These are phyloP conservation scores for Melinaea menophilus DNA, from an alignment of 2,888 invertebrate species.

Conservation along the genomic window DNA sequence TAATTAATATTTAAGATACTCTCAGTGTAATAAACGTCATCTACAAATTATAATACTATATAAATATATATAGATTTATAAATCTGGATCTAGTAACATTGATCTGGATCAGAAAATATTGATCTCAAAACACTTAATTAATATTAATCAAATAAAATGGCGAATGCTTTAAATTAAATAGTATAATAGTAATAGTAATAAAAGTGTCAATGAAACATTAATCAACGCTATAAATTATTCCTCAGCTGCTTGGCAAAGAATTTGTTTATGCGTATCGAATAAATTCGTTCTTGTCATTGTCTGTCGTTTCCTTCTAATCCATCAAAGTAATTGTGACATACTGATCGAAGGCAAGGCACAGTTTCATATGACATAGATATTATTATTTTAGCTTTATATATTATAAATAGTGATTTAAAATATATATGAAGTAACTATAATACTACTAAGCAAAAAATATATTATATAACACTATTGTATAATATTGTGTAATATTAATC, in stretches of 20 bases:
- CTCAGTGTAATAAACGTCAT: no score
- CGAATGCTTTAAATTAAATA: no score
- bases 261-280: not conserved
- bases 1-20: not conserved
- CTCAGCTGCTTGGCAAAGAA: not conserved
- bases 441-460: no score
- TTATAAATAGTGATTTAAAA: not conserved
- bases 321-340: not conserved
- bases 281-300: not conserved
- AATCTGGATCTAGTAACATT: no score
- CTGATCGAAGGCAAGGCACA: not conserved
- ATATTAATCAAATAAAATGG: no score
- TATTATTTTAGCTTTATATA: not conserved
- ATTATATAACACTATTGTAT: no score
- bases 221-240: not conserved
- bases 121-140: no score
- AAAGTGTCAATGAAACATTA: not conserved
- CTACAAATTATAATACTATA: no score
- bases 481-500: no score
- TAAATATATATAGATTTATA: no score
- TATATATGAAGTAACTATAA: not conserved
- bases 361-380: not conserved
- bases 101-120: no score
- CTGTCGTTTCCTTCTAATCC: not conserved
- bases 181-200: no score